Conservation (phyloP, 2,888 invertebrate species). For the Drosophila dives region DNA sequence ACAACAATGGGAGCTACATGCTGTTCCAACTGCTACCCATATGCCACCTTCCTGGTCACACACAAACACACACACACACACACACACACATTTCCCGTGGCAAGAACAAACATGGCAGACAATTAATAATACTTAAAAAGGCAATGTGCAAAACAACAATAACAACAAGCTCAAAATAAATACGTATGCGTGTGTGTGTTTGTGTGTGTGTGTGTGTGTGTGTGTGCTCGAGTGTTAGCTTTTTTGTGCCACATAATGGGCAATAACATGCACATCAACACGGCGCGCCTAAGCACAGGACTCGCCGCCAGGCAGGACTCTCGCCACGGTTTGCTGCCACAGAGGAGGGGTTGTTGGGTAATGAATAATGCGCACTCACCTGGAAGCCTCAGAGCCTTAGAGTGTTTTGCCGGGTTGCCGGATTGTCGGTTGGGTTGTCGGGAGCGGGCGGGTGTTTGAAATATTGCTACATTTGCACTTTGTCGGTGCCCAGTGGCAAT, state of each 20-base stretch:
- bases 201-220: slow-evolving; percentile 5
- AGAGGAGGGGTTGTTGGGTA: slow-evolving; percentile 50
- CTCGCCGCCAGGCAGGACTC: slow-evolving; percentile 19
- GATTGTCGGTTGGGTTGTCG: not conserved
- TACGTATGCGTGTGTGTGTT: slow-evolving; percentile 7
- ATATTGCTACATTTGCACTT: slow-evolving; percentile 64
- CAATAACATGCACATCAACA: slow-evolving; percentile 70
- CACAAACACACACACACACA: not conserved
- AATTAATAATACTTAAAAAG: slow-evolving; percentile 81
- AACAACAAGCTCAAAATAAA: not conserved
- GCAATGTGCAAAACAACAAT: slow-evolving; percentile 49
- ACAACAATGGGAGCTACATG: slow-evolving; percentile 14
- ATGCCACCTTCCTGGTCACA: not conserved
- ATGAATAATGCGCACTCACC: slow-evolving; percentile 79
- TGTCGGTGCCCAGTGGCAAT: slow-evolving; percentile 37
- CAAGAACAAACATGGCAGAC: slow-evolving; percentile 68
- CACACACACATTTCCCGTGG: slow-evolving; percentile 60
- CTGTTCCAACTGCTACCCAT: slow-evolving; percentile 4
- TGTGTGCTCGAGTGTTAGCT: slow-evolving; percentile 17
- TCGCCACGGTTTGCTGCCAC: slow-evolving; percentile 8
- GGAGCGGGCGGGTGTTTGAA: slow-evolving; percentile 37
- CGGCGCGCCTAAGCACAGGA: slow-evolving; percentile 54
- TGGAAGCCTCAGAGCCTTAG: slow-evolving; percentile 56
- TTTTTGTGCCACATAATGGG: slow-evolving; percentile 53
- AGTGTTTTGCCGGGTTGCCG: not conserved